Evolutionary conservation across 2,113 vertebrate species (phyloP), one percentile per base, ranked within the genome.

Genomic region (Trachemys scripta): DNA sequence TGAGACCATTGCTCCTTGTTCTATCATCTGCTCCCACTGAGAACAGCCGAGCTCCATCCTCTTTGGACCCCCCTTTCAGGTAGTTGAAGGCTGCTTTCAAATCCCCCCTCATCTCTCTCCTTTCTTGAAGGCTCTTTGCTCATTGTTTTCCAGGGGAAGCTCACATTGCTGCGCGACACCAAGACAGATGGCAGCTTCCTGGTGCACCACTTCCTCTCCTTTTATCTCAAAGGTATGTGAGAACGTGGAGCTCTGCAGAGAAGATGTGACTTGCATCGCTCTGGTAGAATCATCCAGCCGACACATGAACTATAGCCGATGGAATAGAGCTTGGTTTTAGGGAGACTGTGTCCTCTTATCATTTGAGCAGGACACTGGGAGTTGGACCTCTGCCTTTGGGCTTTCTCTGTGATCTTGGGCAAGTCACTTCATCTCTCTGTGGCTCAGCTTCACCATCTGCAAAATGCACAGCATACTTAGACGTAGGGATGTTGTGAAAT

Each of bases 131-230:
- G 47, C 1, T 1, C 84, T 85, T 20, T 88, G 11, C 76, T 89
- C 0, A 38, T n/a, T 93, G 45, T 94, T 50, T 97, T 94, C 5
- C 95, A 99, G 99, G 98, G 98, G 56, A 98, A 98, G 31, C 98
- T 99, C 62, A 98, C 98, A 0, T 78, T 99, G 27, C 96, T 99
- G 38, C 98, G 98, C 57, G 99, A 99, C 90, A 97, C 97, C 87
- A 96, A 97, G 84, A 99, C 99, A 3, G 99, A 99, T 57, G 99
- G 99, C 65, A 99, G 99, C 53, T 99, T 99, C 96, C 98, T 99
- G 76, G 97, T 99, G 49, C 99, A 99, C 95, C 99, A 99, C 65
- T 99, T 99, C 93, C 99, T 99, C 4, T 99, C 99, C 59, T 99
- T 99, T 97, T 99, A 99, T 96, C 98, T 99, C 50, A 97, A 98